Evolutionary conservation across 2,797 vertebrate species (phyloP).

Genomic region (Acanthiza pusilla): DNA sequence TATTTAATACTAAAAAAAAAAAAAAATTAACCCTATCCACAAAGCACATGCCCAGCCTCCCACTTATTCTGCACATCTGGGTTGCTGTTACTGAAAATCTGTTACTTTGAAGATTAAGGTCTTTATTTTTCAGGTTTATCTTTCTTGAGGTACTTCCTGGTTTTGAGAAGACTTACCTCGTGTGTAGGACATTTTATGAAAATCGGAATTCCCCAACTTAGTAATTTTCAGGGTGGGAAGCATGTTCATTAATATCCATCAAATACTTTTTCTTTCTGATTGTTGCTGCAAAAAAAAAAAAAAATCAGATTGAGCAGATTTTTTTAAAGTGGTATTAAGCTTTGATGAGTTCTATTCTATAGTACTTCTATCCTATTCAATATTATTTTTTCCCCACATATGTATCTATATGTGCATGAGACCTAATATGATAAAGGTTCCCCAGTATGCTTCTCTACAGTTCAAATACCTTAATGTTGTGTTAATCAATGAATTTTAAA

Average conservation of each 20-base stretch:
- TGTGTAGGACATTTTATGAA: background rate
- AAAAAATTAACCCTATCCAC: background rate
- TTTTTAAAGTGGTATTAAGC: background rate
- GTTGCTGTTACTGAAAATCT: background rate
- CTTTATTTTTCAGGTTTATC: background rate
- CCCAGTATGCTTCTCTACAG: background rate
- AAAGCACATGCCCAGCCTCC: background rate
- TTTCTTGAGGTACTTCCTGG: background rate
- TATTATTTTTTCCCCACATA: background rate
- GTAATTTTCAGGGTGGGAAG: background rate
- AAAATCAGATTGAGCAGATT: background rate
- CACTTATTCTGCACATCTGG: background rate
- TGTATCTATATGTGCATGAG: background rate
- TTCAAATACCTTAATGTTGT: background rate
- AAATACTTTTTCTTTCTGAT: background rate
- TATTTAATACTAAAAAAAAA: background rate
- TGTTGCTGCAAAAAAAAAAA: background rate
- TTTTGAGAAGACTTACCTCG: background rate
- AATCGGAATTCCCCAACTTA: background rate
- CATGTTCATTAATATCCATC: background rate
- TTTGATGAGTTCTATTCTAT: background rate
- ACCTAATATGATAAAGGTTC: background rate
- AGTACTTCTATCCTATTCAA: background rate
- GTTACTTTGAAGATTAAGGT: background rate
- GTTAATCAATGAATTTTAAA: background rate